These are phyloP conservation scores for Oscheius sp. DNA, from an alignment of 2,888 invertebrate species.

Conservation along the genomic window DNA sequence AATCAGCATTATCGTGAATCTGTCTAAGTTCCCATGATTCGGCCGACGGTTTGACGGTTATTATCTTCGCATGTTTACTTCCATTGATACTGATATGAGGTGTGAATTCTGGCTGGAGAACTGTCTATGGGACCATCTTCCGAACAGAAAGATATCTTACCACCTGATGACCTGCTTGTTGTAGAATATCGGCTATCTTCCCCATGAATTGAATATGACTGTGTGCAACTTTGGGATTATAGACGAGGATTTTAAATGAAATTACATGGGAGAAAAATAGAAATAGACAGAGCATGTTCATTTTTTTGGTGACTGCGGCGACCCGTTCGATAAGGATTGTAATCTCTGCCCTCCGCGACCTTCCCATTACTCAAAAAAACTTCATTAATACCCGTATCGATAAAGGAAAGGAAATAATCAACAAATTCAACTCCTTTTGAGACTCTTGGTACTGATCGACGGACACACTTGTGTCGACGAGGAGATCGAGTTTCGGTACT, in stretches of 20 bases:
- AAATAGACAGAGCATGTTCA: neutral
- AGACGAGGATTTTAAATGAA: conserved; percentile 41
- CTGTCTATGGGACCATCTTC: neutral
- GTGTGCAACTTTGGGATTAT: conserved; percentile 37
- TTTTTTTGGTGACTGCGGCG: neutral
- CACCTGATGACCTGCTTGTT: conserved; percentile 39
- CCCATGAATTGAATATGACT: conserved; percentile 49
- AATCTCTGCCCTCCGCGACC: neutral
- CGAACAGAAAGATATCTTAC: conserved; percentile 5
- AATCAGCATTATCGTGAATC: conserved; percentile 16
- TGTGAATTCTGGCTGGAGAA: conserved; percentile 19
- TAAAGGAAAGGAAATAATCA: neutral
- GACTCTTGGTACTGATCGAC: conserved; percentile 4
- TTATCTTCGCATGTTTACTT: neutral
- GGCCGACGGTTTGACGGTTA: conserved; percentile 6
- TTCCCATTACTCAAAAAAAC: neutral
- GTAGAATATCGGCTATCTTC: conserved; percentile 37
- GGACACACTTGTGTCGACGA: conserved; percentile 41
- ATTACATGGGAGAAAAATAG: neutral
- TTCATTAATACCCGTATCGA: neutral
- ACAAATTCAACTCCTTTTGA: neutral
- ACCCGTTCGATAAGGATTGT: neutral
- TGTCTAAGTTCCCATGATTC: neutral
- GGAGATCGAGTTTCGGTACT: conserved; percentile 42
- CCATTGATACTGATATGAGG: conserved; percentile 2